Conservation (phyloP, 2,797 vertebrate species). For the Lutjanus argentimaculatus region DNA sequence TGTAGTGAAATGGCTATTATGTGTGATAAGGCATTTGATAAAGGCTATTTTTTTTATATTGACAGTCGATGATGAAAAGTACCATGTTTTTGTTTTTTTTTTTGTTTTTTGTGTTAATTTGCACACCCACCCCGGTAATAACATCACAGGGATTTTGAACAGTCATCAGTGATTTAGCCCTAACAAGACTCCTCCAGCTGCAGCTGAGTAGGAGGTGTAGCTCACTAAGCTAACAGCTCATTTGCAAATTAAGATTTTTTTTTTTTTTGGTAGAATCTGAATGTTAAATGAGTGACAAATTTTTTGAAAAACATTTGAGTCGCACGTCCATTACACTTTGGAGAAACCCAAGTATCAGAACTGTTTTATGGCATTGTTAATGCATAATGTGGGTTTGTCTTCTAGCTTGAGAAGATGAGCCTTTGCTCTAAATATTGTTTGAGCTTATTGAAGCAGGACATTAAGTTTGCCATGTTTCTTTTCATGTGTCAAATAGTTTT, state of each 20-base stretch:
- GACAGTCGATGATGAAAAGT: constrained; percentile 40
- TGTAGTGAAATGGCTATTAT: constrained; percentile 45
- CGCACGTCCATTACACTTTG: constrained; percentile 21
- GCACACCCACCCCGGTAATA: constrained; percentile 60
- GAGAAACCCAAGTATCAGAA: constrained; percentile 8
- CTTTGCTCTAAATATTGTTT: constrained; percentile 43
- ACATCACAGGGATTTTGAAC: constrained; percentile 52
- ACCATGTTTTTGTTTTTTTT: constrained; percentile 29
- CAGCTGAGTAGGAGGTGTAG: constrained; percentile 68
- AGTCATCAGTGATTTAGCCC: constrained; percentile 50
- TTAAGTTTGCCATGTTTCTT: constrained; percentile 42
- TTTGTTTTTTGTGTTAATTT: constrained; percentile 62
- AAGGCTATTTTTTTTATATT: constrained; percentile 63
- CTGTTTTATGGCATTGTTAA: constrained; percentile 2
- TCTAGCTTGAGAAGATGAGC: constrained; percentile 29
- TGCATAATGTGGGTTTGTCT: constrained; percentile 24
- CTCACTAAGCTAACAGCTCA: constrained; percentile 48
- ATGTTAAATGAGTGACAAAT: constrained; percentile 42
- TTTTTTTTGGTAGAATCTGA: constrained; percentile 26
- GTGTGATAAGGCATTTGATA: constrained; percentile 50
- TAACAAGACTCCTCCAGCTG: constrained; percentile 62
- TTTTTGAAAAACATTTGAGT: constrained; percentile 34
- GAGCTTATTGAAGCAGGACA: constrained; percentile 25
- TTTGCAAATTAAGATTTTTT: constrained; percentile 45
- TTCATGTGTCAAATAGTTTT: constrained; percentile 45